Base-by-base conservation (phyloP, 2,113 vertebrate genomes). In the Ptyas mucosa region DNA sequence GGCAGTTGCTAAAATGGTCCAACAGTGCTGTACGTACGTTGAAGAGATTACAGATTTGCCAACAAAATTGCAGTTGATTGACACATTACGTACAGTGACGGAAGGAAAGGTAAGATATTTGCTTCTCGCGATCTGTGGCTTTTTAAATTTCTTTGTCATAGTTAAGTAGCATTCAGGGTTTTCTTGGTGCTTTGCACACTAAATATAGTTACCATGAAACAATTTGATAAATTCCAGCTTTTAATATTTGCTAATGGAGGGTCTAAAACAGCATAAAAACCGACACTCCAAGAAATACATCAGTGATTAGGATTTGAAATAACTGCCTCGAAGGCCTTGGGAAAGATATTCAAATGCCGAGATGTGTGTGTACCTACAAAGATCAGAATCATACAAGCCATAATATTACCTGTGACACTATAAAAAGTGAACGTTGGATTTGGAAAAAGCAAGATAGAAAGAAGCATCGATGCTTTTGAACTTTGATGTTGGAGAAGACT, bases 1-100 rank as follows among this genome's bases (percentile, higher is more conserved):
- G 99, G 99, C 99, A 96, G 99, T 99, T 97, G 99, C 99, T 94
- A 99, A 99, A 98, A 99, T 99, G 99, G 99, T 99, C 94, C 99
- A 99, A 92, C 99, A 99, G 97, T 99, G 99, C 97, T 99, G 98
- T 97, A 98, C 98, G 89, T 99, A 99, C 0, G 99, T 99, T 87
- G 99, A 99, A 91, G 96, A 98, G 91, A 94, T 99, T 95, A 98
- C 98, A 95, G 99, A 99, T 95, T 96, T 99, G 49, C 97, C 99
- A 2, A 97, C 99, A 97, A 99, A 99, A 97, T 98, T 99, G 95
- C 97, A 98, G 87, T 97, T 99, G 90, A 99, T 99, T 21, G 99
- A 99, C 96, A 99, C 99, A 0, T 98, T 99, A 92, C 98, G 99
- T 61, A 99, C 98, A 61, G 99, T 99, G 90, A 99, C 99, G 85